phyloP scores from a whole-genome alignment of 2,888 invertebrate genomes.

The Lasius fuliginosus region DNA sequence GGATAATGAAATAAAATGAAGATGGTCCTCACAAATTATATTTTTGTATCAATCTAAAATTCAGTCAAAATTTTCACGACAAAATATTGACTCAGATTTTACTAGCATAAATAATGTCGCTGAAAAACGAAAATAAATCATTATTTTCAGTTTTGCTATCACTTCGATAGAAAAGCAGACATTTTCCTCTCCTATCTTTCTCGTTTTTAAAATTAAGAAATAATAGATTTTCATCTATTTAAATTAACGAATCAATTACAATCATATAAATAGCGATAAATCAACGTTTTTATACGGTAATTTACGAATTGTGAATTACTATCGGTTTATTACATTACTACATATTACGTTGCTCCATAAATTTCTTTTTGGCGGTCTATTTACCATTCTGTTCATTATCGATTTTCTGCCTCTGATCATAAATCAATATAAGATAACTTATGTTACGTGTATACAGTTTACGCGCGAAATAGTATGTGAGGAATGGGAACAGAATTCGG shows the following conservation, averaged over 20 bases:
- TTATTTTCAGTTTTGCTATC: background rate
- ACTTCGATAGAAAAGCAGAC: background rate
- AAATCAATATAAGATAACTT: constrained; percentile 23
- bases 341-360: background rate
- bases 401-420: constrained; percentile 15
- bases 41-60: background rate
- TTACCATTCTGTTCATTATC: background rate
- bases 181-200: background rate
- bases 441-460: background rate
- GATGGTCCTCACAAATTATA: background rate
- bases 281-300: background rate
- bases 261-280: background rate
- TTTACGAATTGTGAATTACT: constrained; percentile 19
- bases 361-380: constrained; percentile 6
- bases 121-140: background rate
- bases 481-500: constrained; percentile 28
- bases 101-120: background rate
- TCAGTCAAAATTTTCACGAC: background rate
- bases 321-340: background rate
- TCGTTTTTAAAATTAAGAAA: background rate
- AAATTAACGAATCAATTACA: background rate
- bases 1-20: background rate
- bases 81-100: background rate
- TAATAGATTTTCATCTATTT: background rate
- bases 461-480: background rate